Evolutionary conservation across 2,888 invertebrate genomes (phyloP), one percentile per base, ranked within the genome.

Genomic region (Copidosoma aretas): DNA sequence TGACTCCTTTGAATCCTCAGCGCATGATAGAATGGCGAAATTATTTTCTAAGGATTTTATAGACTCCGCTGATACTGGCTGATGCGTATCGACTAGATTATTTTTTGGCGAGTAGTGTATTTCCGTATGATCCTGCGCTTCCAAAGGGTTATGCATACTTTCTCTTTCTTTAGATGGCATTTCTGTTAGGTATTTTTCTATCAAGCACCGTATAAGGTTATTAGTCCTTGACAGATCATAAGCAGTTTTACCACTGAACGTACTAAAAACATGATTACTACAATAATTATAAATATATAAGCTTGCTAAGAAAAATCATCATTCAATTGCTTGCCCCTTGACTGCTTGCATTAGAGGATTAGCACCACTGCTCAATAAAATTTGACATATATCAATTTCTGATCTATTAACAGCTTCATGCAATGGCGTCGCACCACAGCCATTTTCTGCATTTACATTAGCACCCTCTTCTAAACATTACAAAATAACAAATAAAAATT

Each of bases 341-440:
- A 81, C 76, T 49, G 87, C 86, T 73, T 84, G 84, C 25, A 86
- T 77, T 32, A 84, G 78, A 63, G 87, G 86, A 78, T 89, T 86
- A n/a, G 89, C 88, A 68, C 88, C 88, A 74, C 84, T 82, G 61
- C 85, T 82, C 46, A 90, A 77, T 21, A 90, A 78, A 73, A 85
- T 84, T 76, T 86, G 84, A 52, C 88, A 86, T 73, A 89, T 86
- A 15, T 83, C 83, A 62, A 83, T 78, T 77, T 88, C 86, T 1
- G 86, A 87, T 67, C 88, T 84, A 72, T 82, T 84, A 1, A 89
- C 86, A 51, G 89, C 89, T 77, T 90, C 89, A 75, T 89, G 89
- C 52, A 90, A 79, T 2, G 90, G 88, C 1, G 88, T 88, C 25
- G 87, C 87, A 5, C 89, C 89, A 74, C 86, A 86, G 12, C 84